Conservation (phyloP, 2,888 invertebrate species). For the Didymodactylos carnosus region DNA sequence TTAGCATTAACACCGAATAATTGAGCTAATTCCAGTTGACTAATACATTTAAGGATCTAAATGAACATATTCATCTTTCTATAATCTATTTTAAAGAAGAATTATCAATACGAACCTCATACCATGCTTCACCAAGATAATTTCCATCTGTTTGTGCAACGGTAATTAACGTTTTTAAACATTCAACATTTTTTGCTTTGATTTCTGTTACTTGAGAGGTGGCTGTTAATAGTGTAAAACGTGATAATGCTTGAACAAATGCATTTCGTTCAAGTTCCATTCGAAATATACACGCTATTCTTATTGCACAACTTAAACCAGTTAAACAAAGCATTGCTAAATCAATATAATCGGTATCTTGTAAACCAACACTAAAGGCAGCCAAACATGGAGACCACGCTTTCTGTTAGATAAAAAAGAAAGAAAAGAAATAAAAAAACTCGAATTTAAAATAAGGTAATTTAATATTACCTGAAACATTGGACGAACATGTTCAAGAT, state of each 20-base stretch:
- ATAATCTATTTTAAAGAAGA: background rate
- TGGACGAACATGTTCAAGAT: conserved; percentile 87
- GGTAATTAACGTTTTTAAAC: conserved; percentile 88
- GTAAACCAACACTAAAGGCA: conserved; percentile 88
- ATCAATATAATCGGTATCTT: conserved; percentile 89
- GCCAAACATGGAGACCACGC: conserved; percentile 98
- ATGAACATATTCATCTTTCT: background rate
- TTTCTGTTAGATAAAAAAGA: conserved; percentile 20
- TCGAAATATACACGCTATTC: conserved; percentile 93
- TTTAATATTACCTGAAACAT: conserved; percentile 62
- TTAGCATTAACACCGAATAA: conserved; percentile 6
- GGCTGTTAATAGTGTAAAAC: conserved; percentile 82
- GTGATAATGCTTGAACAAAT: conserved; percentile 83
- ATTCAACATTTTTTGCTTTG: conserved; percentile 97
- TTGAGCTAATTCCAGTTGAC: conserved; percentile 87
- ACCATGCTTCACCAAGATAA: conserved; percentile 80
- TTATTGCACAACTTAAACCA: conserved; percentile 84
- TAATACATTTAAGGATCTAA: conserved; percentile 77
- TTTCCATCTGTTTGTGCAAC: conserved; percentile 95
- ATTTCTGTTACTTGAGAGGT: conserved; percentile 82
- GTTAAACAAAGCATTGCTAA: conserved; percentile 83
- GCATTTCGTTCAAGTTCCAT: conserved; percentile 87
- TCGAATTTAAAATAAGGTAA: background rate
- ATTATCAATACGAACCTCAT: conserved; percentile 46
- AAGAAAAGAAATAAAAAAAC: background rate